phyloP scores from a whole-genome alignment of 2,888 invertebrate genomes.

The Hedya salicella region DNA sequence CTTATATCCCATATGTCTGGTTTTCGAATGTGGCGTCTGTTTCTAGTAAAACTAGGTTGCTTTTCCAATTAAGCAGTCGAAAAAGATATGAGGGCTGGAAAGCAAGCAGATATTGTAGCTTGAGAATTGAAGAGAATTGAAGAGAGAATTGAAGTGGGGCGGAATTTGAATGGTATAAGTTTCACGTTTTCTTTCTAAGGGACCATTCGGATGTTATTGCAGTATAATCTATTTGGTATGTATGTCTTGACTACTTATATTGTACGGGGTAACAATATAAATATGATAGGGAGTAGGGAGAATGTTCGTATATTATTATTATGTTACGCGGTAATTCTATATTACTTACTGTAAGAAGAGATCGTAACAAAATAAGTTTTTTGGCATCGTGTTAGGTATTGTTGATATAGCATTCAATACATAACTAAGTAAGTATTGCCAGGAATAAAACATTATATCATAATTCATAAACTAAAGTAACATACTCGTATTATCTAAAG shows the following conservation, averaged over 20 bases:
- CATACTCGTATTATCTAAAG: too few relatives aligned
- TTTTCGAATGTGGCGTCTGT: not conserved
- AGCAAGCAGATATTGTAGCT: conserved; percentile 29
- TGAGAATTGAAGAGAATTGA: conserved; percentile 37
- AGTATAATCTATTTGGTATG: conserved; percentile 32
- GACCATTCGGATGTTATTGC: conserved; percentile 36
- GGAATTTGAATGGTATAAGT: conserved; percentile 39
- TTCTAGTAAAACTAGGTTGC: not conserved
- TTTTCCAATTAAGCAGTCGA: not conserved
- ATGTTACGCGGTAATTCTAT: not conserved
- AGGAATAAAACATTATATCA: not conserved
- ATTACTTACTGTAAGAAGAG: not conserved
- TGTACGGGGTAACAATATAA: not conserved
- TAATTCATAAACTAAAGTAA: not conserved
- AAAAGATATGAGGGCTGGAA: conserved; percentile 1
- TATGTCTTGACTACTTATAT: not conserved
- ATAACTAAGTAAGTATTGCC: not conserved
- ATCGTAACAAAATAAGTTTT: not conserved
- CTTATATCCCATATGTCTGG: not conserved
- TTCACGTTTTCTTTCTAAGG: conserved; percentile 37
- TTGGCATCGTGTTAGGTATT: not conserved
- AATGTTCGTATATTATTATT: not conserved
- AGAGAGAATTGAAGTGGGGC: conserved; percentile 37
- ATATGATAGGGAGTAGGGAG: not conserved
- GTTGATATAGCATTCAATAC: too few relatives aligned